Conservation (phyloP, 2,113 vertebrate genomes). For the Paedocypris sp. region DNA sequence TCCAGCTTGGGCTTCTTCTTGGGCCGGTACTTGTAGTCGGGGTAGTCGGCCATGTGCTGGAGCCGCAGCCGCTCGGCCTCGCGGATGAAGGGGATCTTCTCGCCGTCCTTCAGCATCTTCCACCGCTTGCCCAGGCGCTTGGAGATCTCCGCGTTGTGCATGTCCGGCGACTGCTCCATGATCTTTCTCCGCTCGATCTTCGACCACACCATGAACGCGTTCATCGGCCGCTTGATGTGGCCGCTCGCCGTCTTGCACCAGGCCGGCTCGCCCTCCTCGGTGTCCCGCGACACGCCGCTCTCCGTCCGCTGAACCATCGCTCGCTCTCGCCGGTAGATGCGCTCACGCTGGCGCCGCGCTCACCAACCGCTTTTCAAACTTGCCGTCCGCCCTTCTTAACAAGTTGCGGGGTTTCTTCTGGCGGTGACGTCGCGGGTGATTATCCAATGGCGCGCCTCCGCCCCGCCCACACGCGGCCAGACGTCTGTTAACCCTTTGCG, state of each 20-base stretch:
- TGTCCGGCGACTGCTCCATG: slow-evolving; percentile 87
- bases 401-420: slow-evolving; percentile 65
- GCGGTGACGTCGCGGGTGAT: slow-evolving; percentile 52
- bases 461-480: slow-evolving; percentile 43
- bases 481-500: slow-evolving; percentile 28
- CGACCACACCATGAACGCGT: slow-evolving; percentile 98
- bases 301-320: slow-evolving; percentile 78
- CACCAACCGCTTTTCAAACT: slow-evolving; percentile 57
- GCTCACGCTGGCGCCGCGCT: not conserved
- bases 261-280: slow-evolving; percentile 77
- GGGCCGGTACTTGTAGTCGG: slow-evolving; percentile 96
- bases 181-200: slow-evolving; percentile 90
- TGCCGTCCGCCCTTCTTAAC: slow-evolving; percentile 64
- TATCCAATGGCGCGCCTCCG: slow-evolving; percentile 62
- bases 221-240: slow-evolving; percentile 95
- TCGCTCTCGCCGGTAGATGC: not conserved
- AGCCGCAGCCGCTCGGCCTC: slow-evolving; percentile 92
- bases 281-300: slow-evolving; percentile 70
- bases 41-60: slow-evolving; percentile 97
- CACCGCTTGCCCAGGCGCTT: slow-evolving; percentile 90
- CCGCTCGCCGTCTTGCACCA: slow-evolving; percentile 86
- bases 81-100: slow-evolving; percentile 91
- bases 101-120: slow-evolving; percentile 83
- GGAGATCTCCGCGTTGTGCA: slow-evolving; percentile 97
- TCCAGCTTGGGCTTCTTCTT: slow-evolving; percentile 89